Conservation (phyloP, 2,113 vertebrate genomes). For the Eolophus roseicapilla region DNA sequence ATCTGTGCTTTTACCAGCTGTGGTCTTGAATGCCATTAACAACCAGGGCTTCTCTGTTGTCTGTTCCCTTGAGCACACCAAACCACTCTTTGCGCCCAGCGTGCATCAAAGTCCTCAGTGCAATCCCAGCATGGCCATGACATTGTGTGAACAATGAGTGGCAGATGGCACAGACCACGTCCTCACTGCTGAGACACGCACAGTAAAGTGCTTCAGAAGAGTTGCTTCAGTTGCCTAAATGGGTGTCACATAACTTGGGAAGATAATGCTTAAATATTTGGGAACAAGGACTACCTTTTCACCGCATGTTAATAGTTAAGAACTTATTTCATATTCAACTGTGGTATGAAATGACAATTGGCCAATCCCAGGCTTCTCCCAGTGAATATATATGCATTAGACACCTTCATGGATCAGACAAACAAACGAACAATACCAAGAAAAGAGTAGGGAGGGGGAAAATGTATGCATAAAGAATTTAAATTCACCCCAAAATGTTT, state of each 20-base stretch:
- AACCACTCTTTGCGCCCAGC: neutral
- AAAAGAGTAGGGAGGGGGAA: neutral
- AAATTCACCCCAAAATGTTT: neutral
- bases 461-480: neutral
- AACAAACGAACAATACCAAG: neutral
- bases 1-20: neutral
- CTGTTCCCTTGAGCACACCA: neutral
- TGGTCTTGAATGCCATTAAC: neutral
- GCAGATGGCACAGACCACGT: neutral
- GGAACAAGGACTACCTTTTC: neutral
- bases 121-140: neutral
- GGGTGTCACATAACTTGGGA: neutral
- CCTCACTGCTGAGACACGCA: neutral
- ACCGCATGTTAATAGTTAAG: neutral
- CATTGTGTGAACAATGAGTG: neutral
- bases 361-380: neutral
- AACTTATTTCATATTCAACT: neutral
- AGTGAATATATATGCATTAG: neutral
- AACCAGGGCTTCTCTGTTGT: neutral
- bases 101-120: neutral
- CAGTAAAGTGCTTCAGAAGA: neutral
- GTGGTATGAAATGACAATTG: neutral
- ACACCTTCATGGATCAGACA: neutral
- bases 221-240: neutral
- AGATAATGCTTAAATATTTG: neutral